Evolutionary conservation across 1,140 invertebrate species (phyloP).

Genomic region (Maconellicoccus hirsutus): DNA sequence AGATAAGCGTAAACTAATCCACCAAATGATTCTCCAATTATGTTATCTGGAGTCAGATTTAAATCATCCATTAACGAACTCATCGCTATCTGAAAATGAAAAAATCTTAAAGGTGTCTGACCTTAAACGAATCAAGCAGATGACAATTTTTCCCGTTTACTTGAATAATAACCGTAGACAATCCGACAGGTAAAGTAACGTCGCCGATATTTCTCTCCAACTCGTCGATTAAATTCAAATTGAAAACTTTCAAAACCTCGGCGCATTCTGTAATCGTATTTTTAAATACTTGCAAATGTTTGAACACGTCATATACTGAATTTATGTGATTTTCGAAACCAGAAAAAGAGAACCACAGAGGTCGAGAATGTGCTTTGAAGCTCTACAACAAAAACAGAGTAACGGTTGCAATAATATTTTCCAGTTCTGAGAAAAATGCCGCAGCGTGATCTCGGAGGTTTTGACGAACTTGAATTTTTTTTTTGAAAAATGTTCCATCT

Average conservation of each 20-base stretch:
- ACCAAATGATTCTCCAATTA: slow-evolving; percentile 79
- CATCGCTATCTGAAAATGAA: slow-evolving; percentile 53
- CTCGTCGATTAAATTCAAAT: not conserved
- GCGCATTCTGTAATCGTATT: not conserved
- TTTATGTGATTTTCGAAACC: not conserved
- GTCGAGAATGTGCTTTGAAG: not conserved
- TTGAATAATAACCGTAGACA: not conserved
- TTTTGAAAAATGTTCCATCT: not conserved
- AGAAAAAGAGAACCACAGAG: not conserved
- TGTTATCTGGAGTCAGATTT: slow-evolving; percentile 64
- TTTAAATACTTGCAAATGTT: not conserved
- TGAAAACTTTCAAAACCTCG: not conserved
- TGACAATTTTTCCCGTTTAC: not conserved
- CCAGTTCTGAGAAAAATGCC: no score
- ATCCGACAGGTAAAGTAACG: not conserved
- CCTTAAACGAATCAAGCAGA: no score
- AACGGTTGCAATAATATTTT: no score
- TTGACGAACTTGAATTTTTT: slow-evolving; percentile 2
- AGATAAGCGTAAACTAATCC: slow-evolving; percentile 80
- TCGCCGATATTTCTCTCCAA: not conserved
- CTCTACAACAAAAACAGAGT: no score
- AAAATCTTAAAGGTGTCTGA: not conserved
- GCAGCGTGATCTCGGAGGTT: no score
- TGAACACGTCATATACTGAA: not conserved
- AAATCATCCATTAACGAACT: slow-evolving; percentile 59